phyloP scores from a whole-genome alignment of 92 coral and sea anemone genomes.

The Porites rus region DNA sequence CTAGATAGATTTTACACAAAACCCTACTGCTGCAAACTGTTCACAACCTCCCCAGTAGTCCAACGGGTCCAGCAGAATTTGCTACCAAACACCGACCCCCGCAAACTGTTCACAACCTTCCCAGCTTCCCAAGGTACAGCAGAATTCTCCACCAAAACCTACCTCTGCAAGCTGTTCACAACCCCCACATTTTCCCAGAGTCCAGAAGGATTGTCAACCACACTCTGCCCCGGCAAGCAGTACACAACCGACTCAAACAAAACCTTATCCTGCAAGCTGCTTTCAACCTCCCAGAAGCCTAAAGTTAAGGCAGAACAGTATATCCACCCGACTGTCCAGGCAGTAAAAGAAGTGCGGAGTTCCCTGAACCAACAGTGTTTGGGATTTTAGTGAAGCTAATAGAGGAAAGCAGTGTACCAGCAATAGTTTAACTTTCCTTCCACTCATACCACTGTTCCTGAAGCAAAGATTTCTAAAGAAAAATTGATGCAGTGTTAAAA shows the following conservation, averaged over 20 bases:
- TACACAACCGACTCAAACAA: neutral
- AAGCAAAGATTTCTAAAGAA: neutral
- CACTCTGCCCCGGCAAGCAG: neutral
- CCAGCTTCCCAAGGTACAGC: neutral
- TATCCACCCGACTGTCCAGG: neutral
- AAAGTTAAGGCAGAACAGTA: neutral
- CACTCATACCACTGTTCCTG: neutral
- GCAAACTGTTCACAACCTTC: too few species aligned
- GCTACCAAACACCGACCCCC: too few species aligned
- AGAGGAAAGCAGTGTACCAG: neutral
- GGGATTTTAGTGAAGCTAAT: neutral
- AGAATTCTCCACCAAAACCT: neutral
- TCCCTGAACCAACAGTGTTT: neutral
- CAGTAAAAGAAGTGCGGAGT: neutral
- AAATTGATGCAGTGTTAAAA: neutral
- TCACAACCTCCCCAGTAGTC: too few species aligned
- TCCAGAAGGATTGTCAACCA: neutral
- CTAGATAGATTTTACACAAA: too few species aligned
- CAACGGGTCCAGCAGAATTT: too few species aligned
- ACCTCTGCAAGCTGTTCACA: neutral
- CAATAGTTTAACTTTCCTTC: neutral
- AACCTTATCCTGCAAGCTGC: neutral
- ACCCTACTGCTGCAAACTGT: too few species aligned
- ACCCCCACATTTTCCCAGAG: neutral
- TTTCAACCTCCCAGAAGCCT: neutral